Base-by-base conservation (phyloP, 2,797 vertebrate species). In the Halcyon smyrnensis region DNA sequence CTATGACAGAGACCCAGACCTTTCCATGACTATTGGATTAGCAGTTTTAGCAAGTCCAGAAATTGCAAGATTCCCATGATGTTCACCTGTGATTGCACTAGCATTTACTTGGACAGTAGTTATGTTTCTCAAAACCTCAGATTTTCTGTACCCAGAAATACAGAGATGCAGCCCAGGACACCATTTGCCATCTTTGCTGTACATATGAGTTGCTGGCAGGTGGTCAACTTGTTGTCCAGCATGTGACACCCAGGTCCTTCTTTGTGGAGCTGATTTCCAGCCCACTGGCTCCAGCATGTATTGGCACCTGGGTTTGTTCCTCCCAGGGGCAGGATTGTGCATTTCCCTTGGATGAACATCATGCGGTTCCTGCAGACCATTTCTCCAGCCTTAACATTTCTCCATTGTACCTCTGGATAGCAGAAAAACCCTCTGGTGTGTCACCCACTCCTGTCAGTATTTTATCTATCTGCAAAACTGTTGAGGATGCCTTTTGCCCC, bases 221-320 rank as follows among this genome's bases (percentile, higher is more conserved):
- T 39, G 43, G 24, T 41, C 37, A 71, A 18, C 11, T 57, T 91
- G 8, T 46, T 32, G 11, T 32, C n/a, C 11, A 43, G 37, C 5
- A 3, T 15, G 25, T 60, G 28, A 59, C 6, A 3, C 10, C 5
- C 0, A 1, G 6, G 27, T 64, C 17, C 23, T 73, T 69, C 39
- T 86, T 11, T 76, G 10, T 54, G 23, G 28, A 54, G 7, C 43
- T 59, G 8, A 68, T 71, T 67, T 70, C 21, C 37, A 54, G 18
- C 37, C 45, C n/a, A 43, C 7, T 57, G 24, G 13, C 13, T 11
- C 9, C 9, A n/a, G 43, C 12, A 32, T 23, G 15, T 41, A 3
- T 7, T 59, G 21, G 7, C 88, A 15, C 24, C 24, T 28, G 37
- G 9, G 30, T 46, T 68, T 46, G 48, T 46, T 75, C 11, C 30